phyloP scores from a whole-genome alignment of 2,888 invertebrate genomes.

The Poecilobothrus nobilitatus region DNA sequence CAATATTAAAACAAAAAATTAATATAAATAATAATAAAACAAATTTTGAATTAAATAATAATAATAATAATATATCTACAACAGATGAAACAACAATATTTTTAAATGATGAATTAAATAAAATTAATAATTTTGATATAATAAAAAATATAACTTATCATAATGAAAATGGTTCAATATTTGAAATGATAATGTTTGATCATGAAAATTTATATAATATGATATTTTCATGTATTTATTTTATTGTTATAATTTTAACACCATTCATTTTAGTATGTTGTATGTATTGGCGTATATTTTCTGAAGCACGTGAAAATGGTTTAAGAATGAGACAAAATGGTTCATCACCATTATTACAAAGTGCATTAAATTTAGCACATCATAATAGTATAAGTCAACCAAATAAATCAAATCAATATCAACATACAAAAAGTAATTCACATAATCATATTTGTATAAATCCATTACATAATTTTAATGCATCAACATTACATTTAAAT shows the following conservation, averaged over 20 bases:
- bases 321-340: slow-evolving; percentile 44
- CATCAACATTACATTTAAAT: slow-evolving; percentile 9
- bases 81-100: background rate
- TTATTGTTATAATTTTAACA: slow-evolving; percentile 41
- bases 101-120: too few species aligned
- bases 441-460: slow-evolving; percentile 11
- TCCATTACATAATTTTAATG: slow-evolving; percentile 11
- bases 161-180: slow-evolving; percentile 6
- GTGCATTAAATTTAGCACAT: slow-evolving; percentile 40
- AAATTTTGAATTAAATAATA: background rate
- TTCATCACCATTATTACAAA: slow-evolving; percentile 43
- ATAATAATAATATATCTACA: background rate
- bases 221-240: slow-evolving; percentile 38
- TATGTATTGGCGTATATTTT: slow-evolving; percentile 45
- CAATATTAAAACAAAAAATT: background rate
- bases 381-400: slow-evolving; percentile 22
- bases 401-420: background rate
- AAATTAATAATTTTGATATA: background rate
- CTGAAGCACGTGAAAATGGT: slow-evolving; percentile 43
- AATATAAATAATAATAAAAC: background rate
- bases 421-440: slow-evolving; percentile 8
- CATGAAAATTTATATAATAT: slow-evolving; percentile 27
- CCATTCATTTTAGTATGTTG: slow-evolving; percentile 43
- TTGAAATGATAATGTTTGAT: background rate
- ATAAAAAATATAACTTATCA: background rate